Percentiles rank a stretch among this genome's conserved stretches.
These are phyloP conservation scores for Metalampra italica DNA, from an alignment of 2,888 invertebrate genomes.

Conservation along the genomic window DNA sequence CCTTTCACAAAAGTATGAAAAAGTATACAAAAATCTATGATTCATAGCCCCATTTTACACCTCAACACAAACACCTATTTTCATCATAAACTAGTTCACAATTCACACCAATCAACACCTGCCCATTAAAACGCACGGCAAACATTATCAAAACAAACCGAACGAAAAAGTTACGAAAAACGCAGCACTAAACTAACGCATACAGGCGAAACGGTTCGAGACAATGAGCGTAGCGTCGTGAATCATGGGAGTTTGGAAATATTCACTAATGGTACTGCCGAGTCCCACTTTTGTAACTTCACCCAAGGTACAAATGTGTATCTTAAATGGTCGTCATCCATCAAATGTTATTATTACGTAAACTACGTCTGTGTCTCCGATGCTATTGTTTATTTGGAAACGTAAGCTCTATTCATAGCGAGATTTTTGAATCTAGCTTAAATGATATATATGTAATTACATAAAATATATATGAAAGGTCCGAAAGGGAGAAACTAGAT, in stretches of 20 bases:
- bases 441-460: no score
- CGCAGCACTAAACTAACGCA: slow-evolving; percentile 7
- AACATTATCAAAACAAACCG: slow-evolving; percentile 26
- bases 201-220: slow-evolving; percentile 24
- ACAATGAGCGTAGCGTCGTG: slow-evolving; percentile 52
- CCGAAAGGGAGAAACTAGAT: no score
- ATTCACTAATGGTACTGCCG: slow-evolving; percentile 41
- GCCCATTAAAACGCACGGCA: slow-evolving; percentile 40
- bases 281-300: slow-evolving; percentile 49
- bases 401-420: slow-evolving; percentile 16
- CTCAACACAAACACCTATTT: slow-evolving; percentile 15
- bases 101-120: slow-evolving; percentile 52
- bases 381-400: slow-evolving; percentile 34
- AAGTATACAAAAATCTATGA: not conserved
- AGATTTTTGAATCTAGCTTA: not conserved
- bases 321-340: slow-evolving; percentile 50
- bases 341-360: slow-evolving; percentile 41
- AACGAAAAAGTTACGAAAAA: slow-evolving; percentile 31
- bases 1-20: not conserved
- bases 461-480: no score
- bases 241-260: slow-evolving; percentile 55
- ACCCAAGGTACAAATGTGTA: slow-evolving; percentile 34
- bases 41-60: slow-evolving; percentile 7
- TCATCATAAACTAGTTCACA: slow-evolving; percentile 33
- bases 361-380: slow-evolving; percentile 19